Base-by-base conservation (phyloP, 2,797 vertebrate genomes). In the Lutjanus campechanus region DNA sequence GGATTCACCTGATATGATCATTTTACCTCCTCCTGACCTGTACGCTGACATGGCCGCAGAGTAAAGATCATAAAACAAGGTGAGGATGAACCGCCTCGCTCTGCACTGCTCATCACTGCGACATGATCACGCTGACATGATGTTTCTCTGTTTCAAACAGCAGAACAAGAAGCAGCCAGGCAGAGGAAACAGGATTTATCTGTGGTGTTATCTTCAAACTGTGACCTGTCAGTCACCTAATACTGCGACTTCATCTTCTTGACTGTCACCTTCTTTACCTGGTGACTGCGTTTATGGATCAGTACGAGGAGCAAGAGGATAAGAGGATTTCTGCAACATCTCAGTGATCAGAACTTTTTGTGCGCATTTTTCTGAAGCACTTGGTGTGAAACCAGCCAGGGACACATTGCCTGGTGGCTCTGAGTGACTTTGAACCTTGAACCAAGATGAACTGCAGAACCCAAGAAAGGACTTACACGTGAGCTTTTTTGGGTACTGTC, bases 21-120 rank as follows among this genome's bases (percentile, higher is more conserved):
- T 96, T 55, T 83, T 96, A 36, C 95, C 96, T 60, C 96, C 96
- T 60, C 96, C 95, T 20, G 95, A 94, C 10, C 81, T 94, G 20
- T 96, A 95, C 0, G 95, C 95, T 2, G 95, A 96, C 76, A 10
- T 75, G 0, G 12, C 11, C 2, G 19, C 7, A 19, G 79, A 91
- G 66, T 88, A 69, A 85, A 46, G 11, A 0, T 36, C 17, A 29
- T 11, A n/a, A 22, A 49, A 61, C 47, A 36, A 77, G 73, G 86
- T 67, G 1, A 80, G 75, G 53, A 43, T 5, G 41, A 81, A 29
- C 22, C 40, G 22, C 11, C 12, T 5, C 19, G n/a, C 3, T 19
- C 16, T 8, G 55, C 61, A 0, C 29, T 41, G 13, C 29, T 11
- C 13, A 5, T 47, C 49, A 8, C 41, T 12, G 15, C 56, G 22